phyloP scores from a whole-genome alignment of 2,113 vertebrate genomes.

The Empidonax alnorum region DNA sequence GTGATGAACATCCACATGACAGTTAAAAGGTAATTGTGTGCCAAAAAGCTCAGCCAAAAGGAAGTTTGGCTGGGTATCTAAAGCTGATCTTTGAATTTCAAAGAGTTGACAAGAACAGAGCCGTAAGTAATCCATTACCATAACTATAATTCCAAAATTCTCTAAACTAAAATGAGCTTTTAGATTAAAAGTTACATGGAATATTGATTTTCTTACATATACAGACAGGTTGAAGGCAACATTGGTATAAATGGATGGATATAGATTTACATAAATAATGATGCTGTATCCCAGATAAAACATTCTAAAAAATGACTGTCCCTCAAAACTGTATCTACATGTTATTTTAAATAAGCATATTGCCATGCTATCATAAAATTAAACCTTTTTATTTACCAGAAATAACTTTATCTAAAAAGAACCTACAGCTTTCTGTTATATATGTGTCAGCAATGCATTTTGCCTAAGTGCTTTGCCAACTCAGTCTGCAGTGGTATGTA shows the following conservation, averaged over 20 bases:
- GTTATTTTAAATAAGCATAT: neutral
- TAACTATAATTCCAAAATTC: slow-evolving; percentile 11
- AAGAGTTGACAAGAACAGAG: slow-evolving; percentile 49
- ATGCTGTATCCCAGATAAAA: neutral
- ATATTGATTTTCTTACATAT: neutral
- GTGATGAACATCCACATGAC: slow-evolving; percentile 50
- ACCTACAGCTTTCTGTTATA: slow-evolving; percentile 51
- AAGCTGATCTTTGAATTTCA: slow-evolving; percentile 58
- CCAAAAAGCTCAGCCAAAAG: slow-evolving; percentile 40
- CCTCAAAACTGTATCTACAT: neutral
- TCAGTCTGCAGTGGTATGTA: slow-evolving; percentile 72
- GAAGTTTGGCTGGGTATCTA: slow-evolving; percentile 52
- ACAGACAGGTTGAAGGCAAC: neutral
- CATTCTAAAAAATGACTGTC: neutral
- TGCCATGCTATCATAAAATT: neutral
- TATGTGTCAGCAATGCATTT: slow-evolving; percentile 62
- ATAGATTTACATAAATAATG: neutral
- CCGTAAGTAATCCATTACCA: slow-evolving; percentile 30
- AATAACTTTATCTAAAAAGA: slow-evolving; percentile 41
- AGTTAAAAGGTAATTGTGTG: slow-evolving; percentile 33
- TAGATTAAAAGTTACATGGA: slow-evolving; percentile 8
- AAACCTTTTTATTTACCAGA: slow-evolving; percentile 42
- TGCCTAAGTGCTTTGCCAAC: slow-evolving; percentile 71
- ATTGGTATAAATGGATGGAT: neutral
- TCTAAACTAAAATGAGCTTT: slow-evolving; percentile 14